A percentile compares a stretch with the other conserved stretches of the same genome.
Evolutionary conservation across 92 coral and sea anemone species (phyloP).

Genomic region (Palythoa grandis): DNA sequence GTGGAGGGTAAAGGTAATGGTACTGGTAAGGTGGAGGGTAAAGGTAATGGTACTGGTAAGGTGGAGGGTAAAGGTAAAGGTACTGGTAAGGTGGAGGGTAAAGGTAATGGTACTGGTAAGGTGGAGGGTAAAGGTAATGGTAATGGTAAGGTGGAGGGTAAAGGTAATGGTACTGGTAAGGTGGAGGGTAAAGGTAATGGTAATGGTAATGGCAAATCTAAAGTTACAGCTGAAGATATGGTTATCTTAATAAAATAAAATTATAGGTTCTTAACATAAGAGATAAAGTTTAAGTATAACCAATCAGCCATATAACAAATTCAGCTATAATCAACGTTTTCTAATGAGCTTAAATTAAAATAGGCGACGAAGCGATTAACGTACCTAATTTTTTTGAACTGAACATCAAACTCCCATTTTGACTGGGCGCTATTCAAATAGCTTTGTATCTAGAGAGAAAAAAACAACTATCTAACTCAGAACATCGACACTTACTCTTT

Average conservation of each 20-base stretch:
- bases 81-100: too few relatives aligned
- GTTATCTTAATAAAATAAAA: neutral
- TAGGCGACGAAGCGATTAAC: neutral
- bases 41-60: too few relatives aligned
- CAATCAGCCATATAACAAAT: neutral
- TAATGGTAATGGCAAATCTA: too few relatives aligned
- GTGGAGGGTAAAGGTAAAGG: too few relatives aligned
- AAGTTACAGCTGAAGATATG: neutral
- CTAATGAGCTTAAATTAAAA: neutral
- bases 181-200: too few relatives aligned
- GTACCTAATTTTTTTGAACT: neutral
- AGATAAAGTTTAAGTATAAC: neutral
- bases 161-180: too few relatives aligned
- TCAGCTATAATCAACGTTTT: neutral
- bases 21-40: too few relatives aligned
- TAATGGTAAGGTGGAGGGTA: too few relatives aligned
- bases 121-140: too few relatives aligned
- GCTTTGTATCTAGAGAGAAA: neutral
- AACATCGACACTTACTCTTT: neutral
- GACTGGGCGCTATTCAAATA: neutral
- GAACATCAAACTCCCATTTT: slow-evolving; percentile 14
- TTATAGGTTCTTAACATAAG: too few relatives aligned
- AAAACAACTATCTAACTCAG: neutral
- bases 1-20: too few relatives aligned
- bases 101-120: too few relatives aligned